These are phyloP conservation scores for Odontamblyopus lacepedii DNA, from an alignment of 2,797 vertebrate species.

Conservation along the genomic window DNA sequence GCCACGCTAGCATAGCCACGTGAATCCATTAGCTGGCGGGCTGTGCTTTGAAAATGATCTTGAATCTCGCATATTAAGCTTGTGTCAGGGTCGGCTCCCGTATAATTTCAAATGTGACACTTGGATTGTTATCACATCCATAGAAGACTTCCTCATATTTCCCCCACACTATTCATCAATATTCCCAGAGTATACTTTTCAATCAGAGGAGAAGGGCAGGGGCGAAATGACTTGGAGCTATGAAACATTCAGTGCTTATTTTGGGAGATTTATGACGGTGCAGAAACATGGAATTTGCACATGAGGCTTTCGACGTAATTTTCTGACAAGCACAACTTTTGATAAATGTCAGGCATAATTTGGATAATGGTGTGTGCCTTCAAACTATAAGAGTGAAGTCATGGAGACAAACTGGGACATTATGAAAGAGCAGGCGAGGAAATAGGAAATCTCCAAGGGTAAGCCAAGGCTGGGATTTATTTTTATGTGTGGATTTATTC, in stretches of 20 bases:
- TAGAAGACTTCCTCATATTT: conserved; percentile 32
- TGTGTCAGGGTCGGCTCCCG: conserved; percentile 28
- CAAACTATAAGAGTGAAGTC: conserved; percentile 1
- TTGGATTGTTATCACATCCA: conserved; percentile 46
- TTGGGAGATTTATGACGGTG: conserved; percentile 16
- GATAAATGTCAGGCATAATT: conserved; percentile 20
- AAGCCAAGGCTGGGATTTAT: conserved; percentile 18
- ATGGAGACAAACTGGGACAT: conserved; percentile 6
- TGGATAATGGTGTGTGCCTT: conserved; percentile 1
- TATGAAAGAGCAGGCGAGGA: conserved; percentile 15
- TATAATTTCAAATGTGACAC: conserved; percentile 34
- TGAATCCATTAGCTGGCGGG: conserved; percentile 21
- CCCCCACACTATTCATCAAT: conserved; percentile 48
- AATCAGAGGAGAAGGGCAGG: conserved; percentile 10
- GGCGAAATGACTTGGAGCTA: conserved; percentile 34
- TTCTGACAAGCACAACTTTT: conserved; percentile 20
- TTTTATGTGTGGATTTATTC: not conserved
- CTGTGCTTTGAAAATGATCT: conserved; percentile 20
- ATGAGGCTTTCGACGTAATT: conserved; percentile 22
- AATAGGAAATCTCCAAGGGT: conserved; percentile 1
- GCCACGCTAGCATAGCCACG: not conserved
- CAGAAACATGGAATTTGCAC: conserved; percentile 9
- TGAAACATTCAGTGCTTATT: conserved; percentile 49
- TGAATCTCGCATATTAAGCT: conserved; percentile 31
- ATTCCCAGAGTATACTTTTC: conserved; percentile 37